Base-by-base conservation (phyloP, 2,113 vertebrate species). In the Callorhinus ursinus region DNA sequence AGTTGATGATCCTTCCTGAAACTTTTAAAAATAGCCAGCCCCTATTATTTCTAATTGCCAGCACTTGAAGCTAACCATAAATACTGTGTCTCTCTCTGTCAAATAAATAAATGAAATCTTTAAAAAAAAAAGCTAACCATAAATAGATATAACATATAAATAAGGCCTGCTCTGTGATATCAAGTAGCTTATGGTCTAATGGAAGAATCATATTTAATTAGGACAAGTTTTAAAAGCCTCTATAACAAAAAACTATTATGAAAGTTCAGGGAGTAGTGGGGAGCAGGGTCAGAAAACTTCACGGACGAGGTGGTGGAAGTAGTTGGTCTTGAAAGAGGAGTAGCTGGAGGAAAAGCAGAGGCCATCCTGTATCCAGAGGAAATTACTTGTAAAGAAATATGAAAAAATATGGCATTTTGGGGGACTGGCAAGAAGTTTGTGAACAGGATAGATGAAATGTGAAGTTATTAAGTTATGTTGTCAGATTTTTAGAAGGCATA, bases 1-100 rank as follows among this genome's bases (percentile, higher is more conserved):
- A 90, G 65, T 95, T 90, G 53, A 33, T 74, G 33, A 5, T 72
- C 82, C 51, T 91, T 94, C 63, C 57, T 82, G 36, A 89, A 93
- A 88, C 36, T 86, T 91, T 77, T 57, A 72, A 84, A 80, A 93
- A 96, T 71, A 92, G 79, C 11, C 55, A 57, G 24, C 26, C 26
- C 88, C 46, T 24, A 16, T 96, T 93, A 65, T 93, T 53, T 97
- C 46, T 96, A 61, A 88, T 49, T 81, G 14, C 14, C 42, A 72
- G 71, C 33, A 49, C 59, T 88, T 90, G 39, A 88, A 83, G 28
- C 81, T 69, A 79, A 36, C 6, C 81, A 18, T 67, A 93, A 84
- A 28, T 82, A 95, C 46, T 46, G 46, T 46, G 46, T 46, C 46
- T 46, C 46, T 46, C 46, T 46, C 46, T 46, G 46, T 46, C 46